These are phyloP conservation scores for Trachelus troglodyta DNA, from an alignment of 2,888 invertebrate species.

Conservation along the genomic window DNA sequence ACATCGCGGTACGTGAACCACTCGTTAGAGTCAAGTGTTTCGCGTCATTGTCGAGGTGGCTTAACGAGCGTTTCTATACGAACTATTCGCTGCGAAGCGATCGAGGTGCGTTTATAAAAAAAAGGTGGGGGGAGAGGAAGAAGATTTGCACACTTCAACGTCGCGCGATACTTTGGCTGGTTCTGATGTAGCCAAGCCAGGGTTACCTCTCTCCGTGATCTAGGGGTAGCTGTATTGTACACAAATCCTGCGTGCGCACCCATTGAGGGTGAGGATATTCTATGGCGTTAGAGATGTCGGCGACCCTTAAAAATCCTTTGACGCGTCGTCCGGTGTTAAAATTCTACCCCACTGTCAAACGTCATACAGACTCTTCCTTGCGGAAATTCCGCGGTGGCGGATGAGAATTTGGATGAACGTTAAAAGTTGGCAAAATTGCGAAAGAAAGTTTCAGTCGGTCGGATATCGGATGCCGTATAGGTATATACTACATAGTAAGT, in stretches of 20 bases:
- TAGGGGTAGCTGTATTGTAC: background rate
- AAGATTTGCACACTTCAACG: constrained; percentile 39
- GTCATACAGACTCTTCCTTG: background rate
- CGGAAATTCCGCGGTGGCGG: background rate
- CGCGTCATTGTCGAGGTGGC: constrained; percentile 29
- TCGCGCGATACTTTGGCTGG: constrained; percentile 49
- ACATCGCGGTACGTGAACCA: background rate
- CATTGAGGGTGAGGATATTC: background rate
- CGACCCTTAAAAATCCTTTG: background rate
- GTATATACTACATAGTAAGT: background rate
- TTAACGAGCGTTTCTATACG: background rate
- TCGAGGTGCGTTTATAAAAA: background rate
- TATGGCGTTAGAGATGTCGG: background rate
- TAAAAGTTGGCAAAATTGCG: background rate
- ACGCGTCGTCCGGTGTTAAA: background rate
- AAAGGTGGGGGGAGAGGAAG: constrained; percentile 16
- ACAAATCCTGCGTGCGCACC: constrained; percentile 36
- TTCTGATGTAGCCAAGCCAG: constrained; percentile 21
- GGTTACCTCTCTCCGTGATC: background rate
- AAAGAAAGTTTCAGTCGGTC: background rate
- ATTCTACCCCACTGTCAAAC: background rate
- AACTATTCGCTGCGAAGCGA: constrained; percentile 15
- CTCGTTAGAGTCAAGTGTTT: constrained; percentile 28
- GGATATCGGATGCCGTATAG: background rate
- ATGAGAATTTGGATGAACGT: background rate